Conservation (phyloP, 2,113 vertebrate species). For the Oenanthe oenanthe region DNA sequence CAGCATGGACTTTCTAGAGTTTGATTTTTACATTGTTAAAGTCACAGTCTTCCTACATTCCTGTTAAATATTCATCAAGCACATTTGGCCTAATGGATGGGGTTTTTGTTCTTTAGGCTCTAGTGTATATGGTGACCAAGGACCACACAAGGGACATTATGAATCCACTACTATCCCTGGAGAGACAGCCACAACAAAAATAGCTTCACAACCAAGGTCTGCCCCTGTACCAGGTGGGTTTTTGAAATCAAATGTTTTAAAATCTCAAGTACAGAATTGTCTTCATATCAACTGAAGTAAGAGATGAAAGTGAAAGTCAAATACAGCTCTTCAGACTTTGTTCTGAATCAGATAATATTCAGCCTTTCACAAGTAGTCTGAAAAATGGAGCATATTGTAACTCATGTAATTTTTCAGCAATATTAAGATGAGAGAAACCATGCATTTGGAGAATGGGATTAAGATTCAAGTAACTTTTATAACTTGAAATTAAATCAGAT, state of each 20-base stretch:
- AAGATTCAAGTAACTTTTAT: not conserved
- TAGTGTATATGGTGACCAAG: not conserved
- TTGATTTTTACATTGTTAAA: not conserved
- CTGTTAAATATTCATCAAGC: not conserved
- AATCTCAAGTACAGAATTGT: not conserved
- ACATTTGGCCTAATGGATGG: not conserved
- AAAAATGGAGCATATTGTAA: not conserved
- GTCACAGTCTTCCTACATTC: fast-evolving
- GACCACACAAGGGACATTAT: not conserved
- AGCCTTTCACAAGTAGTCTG: not conserved
- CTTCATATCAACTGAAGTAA: not conserved
- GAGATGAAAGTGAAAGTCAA: not conserved
- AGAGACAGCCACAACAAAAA: not conserved
- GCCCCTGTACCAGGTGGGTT: constrained; percentile 25
- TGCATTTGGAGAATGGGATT: not conserved
- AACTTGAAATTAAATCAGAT: not conserved
- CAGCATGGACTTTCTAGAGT: not conserved
- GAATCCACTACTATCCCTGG: not conserved
- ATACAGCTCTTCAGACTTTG: not conserved
- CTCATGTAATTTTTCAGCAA: not conserved
- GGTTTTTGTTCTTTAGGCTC: not conserved
- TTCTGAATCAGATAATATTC: not conserved
- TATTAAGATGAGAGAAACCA: not conserved
- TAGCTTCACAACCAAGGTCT: fast-evolving
- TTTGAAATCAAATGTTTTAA: not conserved